Conservation (phyloP, 2,888 invertebrate species). For the Aphodius granarius region DNA sequence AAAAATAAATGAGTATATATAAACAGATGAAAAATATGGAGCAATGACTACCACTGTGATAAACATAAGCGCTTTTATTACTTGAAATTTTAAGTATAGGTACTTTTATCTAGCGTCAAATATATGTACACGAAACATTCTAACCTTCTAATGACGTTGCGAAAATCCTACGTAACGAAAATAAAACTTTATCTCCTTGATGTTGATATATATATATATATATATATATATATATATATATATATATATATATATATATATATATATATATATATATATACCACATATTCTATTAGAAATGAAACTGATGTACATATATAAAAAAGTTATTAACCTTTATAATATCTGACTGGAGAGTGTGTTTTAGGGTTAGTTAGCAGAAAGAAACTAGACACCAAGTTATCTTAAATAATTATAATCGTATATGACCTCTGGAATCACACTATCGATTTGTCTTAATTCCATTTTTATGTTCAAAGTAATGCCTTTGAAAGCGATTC, state of each 20-base stretch:
- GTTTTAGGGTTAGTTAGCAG: neutral
- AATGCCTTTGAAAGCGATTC: conserved; percentile 51
- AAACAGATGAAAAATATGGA: conserved; percentile 48
- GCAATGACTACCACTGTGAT: conserved; percentile 58
- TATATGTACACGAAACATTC: neutral
- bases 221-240: conserved; percentile 15
- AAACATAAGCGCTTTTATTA: conserved; percentile 54
- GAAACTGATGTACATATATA: conserved; percentile 23
- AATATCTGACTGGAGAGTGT: neutral
- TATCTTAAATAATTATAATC: conserved; percentile 27
- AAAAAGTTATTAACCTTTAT: neutral
- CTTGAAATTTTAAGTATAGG: conserved; percentile 50
- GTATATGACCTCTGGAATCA: conserved; percentile 40
- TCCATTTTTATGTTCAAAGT: conserved; percentile 16
- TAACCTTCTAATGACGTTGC: neutral
- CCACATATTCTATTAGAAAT: neutral
- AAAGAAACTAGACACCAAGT: conserved; percentile 42
- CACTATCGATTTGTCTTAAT: neutral
- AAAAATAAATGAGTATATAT: conserved; percentile 1
- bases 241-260: conserved; percentile 8
- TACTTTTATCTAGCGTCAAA: conserved; percentile 45
- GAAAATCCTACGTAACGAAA: neutral
- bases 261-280: conserved; percentile 18
- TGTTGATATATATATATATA: conserved; percentile 24
- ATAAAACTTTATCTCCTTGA: conserved; percentile 27